Evolutionary conservation across 2,797 vertebrate genomes (phyloP), one percentile per base, ranked within the genome.

Genomic region (Cyclura pinguis): DNA sequence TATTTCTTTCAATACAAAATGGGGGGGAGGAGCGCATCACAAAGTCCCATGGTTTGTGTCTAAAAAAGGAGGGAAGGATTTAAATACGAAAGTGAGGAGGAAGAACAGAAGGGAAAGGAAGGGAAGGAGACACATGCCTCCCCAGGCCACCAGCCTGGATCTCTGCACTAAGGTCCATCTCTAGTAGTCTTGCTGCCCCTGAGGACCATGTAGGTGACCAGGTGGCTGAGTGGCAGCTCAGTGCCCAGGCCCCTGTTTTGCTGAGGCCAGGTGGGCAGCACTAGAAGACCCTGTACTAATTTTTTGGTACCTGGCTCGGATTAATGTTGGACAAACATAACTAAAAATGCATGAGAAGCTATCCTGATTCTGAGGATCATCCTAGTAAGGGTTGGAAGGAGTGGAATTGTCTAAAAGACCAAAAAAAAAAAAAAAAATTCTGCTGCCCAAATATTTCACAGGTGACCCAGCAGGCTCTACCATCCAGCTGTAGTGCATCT

Each of bases 271-370:
- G 32, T 69, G 67, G 1, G 9, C 64, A 67, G 1, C 69, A 9
- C 29, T 6, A n/a, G 69, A 32, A 72, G 29, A 12, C 32, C 72
- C 72, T 1, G 18, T 38, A 18, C 72, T n/a, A 35, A 35, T 22
- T 6, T 74, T 16, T 78, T 22, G 24, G 22, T 2, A 78, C 9
- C 76, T 22, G 24, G 24, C 16, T 1, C 16, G 3, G 2, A 16
- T 1, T 55, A 52, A 52, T 81, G 24, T 3, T 57, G 52, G 24
- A 12, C 67, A 90, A 24, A 91, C 73, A 73, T 80, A 85, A 86
- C 78, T 42, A 87, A 80, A 74, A 88, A 59, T 93, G 92, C 73
- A 88, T 83, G 80, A 91, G 89, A 92, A 88, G 78, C 87, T 90
- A 87, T 80, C 57, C 18, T 85, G 77, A 62, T 93, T 86, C 50